Base-by-base conservation (phyloP, 2,113 vertebrate genomes). In the Oriolus oriolus region DNA sequence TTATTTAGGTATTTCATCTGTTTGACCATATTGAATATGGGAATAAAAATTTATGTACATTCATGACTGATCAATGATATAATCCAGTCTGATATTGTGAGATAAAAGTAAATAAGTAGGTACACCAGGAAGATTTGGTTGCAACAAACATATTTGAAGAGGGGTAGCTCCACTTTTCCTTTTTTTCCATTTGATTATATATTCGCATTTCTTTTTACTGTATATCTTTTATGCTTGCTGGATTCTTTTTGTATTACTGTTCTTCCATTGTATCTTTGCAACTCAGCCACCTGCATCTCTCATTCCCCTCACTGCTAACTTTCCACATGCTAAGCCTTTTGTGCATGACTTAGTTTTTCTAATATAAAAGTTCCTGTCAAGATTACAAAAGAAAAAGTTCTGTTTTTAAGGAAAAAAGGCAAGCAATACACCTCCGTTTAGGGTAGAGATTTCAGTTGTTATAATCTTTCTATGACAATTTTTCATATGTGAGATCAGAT, bases 161-260 rank as follows among this genome's bases (percentile, higher is more conserved):
- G 2, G 1, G 0, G 2, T 26, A 57, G 2, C 11, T 90, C 7
- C 6, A 17, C 4, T 61, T 35, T 41, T 73, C 3, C 26, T 39
- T 73, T 2, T 35, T 23, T 0, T 2, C 7, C 21, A 10, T 70
- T 78, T 78, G 7, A 49, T 52, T 41, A 78, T 74, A 41, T 10
- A 7, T 65, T 54, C 81, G 5, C 2, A 26, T 61, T 66, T 63
- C 3, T 68, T 90, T 83, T 60, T 33, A 23, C 23, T 76, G 16
- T 11, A 10, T 20, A 22, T 37, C 3, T 69, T 26, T 8, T 24
- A 26, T n/a, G 7, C 9, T 65, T 84, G 7, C 7, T 77, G 24
- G 6, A 27, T 3, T 80, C 76, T 85, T 79, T 84, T 77, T 16
- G 1, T 49, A 8, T 13, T 65, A 16, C 3, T 49, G 7, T 70